These are phyloP conservation scores for Pygmarrhopalites habei DNA, from an alignment of 1,140 invertebrate genomes.

Conservation along the genomic window DNA sequence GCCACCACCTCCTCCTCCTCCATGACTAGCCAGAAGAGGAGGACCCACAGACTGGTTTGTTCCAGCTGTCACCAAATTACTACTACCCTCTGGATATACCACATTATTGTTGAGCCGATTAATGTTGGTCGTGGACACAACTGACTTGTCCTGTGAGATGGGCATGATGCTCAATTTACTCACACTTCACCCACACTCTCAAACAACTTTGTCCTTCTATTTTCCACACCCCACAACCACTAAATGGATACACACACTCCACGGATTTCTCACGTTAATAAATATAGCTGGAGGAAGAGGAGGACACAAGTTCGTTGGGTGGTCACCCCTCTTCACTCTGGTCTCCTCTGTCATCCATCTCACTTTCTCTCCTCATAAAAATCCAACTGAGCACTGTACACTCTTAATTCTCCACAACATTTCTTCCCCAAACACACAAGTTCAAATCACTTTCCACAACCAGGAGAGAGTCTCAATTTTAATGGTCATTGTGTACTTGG, in stretches of 20 bases:
- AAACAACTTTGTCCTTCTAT: not conserved
- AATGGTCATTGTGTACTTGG: too few relatives aligned
- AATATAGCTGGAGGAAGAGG: not conserved
- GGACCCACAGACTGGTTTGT: too few relatives aligned
- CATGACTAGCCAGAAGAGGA: too few relatives aligned
- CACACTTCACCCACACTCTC: not conserved
- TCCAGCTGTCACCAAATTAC: not conserved
- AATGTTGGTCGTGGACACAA: constrained; percentile 1
- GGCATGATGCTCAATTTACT: constrained; percentile 13
- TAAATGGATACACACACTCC: not conserved
- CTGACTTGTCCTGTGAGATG: constrained; percentile 11
- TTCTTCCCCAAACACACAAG: too few relatives aligned
- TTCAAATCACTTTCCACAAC: too few relatives aligned
- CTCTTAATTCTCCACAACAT: too few relatives aligned
- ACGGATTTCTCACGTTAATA: not conserved
- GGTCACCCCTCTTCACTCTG: not conserved
- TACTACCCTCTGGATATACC: not conserved
- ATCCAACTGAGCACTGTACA: too few relatives aligned
- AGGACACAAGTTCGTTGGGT: not conserved
- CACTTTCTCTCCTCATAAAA: not conserved
- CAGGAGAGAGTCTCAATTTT: too few relatives aligned
- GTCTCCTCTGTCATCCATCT: not conserved
- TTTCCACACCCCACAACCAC: not conserved
- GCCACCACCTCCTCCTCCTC: too few relatives aligned
- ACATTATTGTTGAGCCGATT: constrained; percentile 5